Evolutionary conservation across 2,888 invertebrate genomes (phyloP), one percentile per base, ranked within the genome.

Genomic region (Holacanthella duospinosa): DNA sequence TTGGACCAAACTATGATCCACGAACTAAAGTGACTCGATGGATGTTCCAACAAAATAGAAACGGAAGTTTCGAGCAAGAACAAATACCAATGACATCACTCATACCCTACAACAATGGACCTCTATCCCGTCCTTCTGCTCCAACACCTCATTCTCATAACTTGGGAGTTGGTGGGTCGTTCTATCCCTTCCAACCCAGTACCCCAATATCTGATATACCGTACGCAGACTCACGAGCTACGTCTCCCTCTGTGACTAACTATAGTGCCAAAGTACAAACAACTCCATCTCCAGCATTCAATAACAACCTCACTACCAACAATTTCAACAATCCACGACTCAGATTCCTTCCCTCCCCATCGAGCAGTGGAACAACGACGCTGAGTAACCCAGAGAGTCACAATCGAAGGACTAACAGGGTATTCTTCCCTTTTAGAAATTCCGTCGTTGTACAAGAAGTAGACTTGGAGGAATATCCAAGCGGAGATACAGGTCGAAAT

Each of bases 1-100:
- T 71, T 2, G 69, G 68, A 2, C 71, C 71, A n/a, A 70, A 70
- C 53, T 70, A 70, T 48, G 69, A 71, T 43, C 71, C 71, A 0
- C 21, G 68, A 48, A 71, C 71, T 12, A 71, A 71, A 68, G 71
- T 71, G n/a, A 70, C 63, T 55, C 62, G 71, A 21, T 71, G 71
- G 71, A 71, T 71, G 71, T 66, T 66, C 28, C 66, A 68, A 63
- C 69, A 70, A 62, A 65, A 62, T 53, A 56, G 55, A 25, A 55
- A 55, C 21, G 55, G 55, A 12, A 55, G 48, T 48, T 48, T 48
- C 21, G 48, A 48, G 6, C 48, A 21, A 9, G 48, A 48, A 48
- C 19, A 9, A 4, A 9, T 48, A 4, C 19, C 19, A 4, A 48
- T 48, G 48, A 48, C 19, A 9, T 9, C 48, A 48, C 6, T 48